Percentiles rank a stretch among this genome's conserved stretches.
These are phyloP conservation scores for Tichodroma muraria DNA, from an alignment of 2,113 vertebrate genomes.

Conservation along the genomic window DNA sequence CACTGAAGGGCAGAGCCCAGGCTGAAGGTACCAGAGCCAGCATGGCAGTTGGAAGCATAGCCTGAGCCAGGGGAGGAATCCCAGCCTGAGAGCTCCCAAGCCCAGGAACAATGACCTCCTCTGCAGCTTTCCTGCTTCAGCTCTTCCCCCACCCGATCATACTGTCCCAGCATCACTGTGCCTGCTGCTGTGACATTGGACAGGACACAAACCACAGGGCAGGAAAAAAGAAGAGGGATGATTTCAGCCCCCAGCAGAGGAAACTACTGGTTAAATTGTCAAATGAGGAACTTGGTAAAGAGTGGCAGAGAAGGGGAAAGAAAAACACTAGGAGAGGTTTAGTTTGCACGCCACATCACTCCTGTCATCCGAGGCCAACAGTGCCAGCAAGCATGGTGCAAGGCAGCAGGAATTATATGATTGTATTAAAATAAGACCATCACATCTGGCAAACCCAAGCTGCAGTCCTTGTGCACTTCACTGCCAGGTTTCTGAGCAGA, in stretches of 20 bases:
- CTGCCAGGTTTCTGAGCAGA: background rate
- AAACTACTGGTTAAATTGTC: background rate
- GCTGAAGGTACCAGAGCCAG: background rate
- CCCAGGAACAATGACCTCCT: background rate
- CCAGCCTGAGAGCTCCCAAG: background rate
- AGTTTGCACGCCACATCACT: background rate
- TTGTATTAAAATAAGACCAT: background rate
- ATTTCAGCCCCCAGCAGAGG: background rate
- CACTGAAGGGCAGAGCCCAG: background rate
- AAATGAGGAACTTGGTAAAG: background rate
- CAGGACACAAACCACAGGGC: background rate
- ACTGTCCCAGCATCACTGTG: background rate
- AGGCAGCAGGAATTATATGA: background rate
- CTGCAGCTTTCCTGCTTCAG: background rate
- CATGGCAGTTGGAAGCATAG: background rate
- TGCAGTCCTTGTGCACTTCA: background rate
- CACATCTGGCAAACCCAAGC: background rate
- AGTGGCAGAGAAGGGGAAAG: background rate
- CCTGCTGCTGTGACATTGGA: background rate
- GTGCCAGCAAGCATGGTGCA: background rate
- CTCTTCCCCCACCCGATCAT: background rate
- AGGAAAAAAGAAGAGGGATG: background rate
- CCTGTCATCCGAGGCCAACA: background rate
- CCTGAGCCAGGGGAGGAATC: background rate
- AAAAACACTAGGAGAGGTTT: background rate